A percentile compares a stretch with the other conserved stretches of the same genome.
These are phyloP conservation scores for Semotilus atromaculatus DNA, from an alignment of 2,797 vertebrate genomes.

Conservation along the genomic window DNA sequence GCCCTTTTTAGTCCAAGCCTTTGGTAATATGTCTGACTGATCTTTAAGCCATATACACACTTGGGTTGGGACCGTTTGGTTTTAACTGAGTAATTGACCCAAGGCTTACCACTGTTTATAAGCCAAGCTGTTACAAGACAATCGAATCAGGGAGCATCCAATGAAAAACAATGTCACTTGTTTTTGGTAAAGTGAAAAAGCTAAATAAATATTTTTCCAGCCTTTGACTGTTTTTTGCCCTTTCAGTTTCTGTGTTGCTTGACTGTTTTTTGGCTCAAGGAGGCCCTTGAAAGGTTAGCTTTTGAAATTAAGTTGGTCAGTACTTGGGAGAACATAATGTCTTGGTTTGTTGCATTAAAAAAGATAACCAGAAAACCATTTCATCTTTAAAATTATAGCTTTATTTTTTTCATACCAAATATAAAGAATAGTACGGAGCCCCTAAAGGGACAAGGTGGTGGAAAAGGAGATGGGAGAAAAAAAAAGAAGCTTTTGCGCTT, in stretches of 20 bases:
- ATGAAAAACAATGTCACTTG: slow-evolving; percentile 69
- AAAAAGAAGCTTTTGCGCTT: too few relatives aligned
- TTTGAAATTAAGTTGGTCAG: too few relatives aligned
- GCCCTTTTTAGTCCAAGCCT: slow-evolving; percentile 16
- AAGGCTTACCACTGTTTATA: slow-evolving; percentile 26
- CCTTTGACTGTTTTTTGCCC: slow-evolving; percentile 54
- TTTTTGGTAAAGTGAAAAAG: slow-evolving; percentile 72
- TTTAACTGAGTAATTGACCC: slow-evolving; percentile 24
- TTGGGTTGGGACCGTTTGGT: background rate
- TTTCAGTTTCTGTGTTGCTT: background rate
- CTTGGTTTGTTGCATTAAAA: background rate
- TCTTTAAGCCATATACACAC: slow-evolving; percentile 38
- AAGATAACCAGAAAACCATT: background rate
- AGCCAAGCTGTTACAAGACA: slow-evolving; percentile 72
- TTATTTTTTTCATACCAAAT: background rate
- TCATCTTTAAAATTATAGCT: background rate
- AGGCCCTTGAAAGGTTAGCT: background rate
- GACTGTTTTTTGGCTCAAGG: background rate
- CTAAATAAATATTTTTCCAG: slow-evolving; percentile 83
- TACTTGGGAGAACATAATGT: background rate
- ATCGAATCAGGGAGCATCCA: slow-evolving; percentile 75
- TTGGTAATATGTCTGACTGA: slow-evolving; percentile 26
- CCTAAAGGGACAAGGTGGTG: too few relatives aligned
- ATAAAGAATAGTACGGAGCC: background rate
- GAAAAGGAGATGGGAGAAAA: too few relatives aligned